phyloP scores from a whole-genome alignment of 2,797 vertebrate genomes.

The Sparidentex hasta region DNA sequence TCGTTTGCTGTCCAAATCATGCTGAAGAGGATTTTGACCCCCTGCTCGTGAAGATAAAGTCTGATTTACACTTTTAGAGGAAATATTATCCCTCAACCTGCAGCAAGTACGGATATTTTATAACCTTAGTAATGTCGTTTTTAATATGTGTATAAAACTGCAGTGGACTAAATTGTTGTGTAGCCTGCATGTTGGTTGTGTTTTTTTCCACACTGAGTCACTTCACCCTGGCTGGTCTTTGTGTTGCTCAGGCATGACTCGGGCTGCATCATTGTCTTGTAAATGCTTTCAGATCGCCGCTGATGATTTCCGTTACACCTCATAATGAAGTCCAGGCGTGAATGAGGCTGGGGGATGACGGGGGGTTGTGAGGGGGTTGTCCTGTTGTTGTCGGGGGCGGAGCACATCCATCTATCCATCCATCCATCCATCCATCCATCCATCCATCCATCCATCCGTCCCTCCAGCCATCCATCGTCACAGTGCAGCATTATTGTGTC shows the following conservation, averaged over 20 bases:
- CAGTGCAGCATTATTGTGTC: constrained; percentile 60
- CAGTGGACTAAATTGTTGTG: not conserved
- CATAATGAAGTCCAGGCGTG: constrained; percentile 77
- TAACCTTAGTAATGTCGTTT: not conserved
- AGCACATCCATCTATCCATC: constrained; percentile 47
- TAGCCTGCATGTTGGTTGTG: not conserved
- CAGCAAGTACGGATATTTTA: not conserved
- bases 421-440: not conserved
- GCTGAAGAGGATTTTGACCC: constrained; percentile 13
- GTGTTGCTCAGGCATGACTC: constrained; percentile 47
- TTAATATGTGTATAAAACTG: not conserved
- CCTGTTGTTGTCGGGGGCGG: constrained; percentile 63
- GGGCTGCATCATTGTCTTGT: constrained; percentile 60
- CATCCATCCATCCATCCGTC: too few relatives aligned
- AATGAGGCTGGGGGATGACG: constrained; percentile 48
- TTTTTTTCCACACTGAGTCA: not conserved
- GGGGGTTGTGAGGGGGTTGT: constrained; percentile 37
- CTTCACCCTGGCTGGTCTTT: constrained; percentile 20
- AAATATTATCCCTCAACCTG: not conserved
- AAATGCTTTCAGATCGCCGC: constrained; percentile 70
- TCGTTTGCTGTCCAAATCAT: constrained; percentile 16
- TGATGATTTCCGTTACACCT: constrained; percentile 69
- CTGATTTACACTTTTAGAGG: not conserved
- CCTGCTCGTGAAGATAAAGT: constrained; percentile 4
- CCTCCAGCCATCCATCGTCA: constrained; percentile 40